A percentile compares a stretch with the other conserved stretches of the same genome.
phyloP scores from a whole-genome alignment of 2,797 vertebrate species.

The Peromyscus melanophrys region DNA sequence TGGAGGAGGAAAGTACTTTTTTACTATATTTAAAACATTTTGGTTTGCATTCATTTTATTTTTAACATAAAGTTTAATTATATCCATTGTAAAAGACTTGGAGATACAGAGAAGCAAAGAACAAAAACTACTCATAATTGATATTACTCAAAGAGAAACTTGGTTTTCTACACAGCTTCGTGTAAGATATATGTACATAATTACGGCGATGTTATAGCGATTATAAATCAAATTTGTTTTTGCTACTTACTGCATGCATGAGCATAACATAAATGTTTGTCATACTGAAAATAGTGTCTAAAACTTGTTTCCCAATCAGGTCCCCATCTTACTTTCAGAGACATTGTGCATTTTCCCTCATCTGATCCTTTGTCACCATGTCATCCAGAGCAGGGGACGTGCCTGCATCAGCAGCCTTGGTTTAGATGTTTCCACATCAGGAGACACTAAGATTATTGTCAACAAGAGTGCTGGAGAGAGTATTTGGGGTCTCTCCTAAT shows the following conservation, averaged over 20 bases:
- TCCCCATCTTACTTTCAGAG: not conserved
- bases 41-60: not conserved
- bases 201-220: slow-evolving; percentile 7
- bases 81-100: not conserved
- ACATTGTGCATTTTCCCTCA: not conserved
- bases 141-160: not conserved
- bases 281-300: slow-evolving; percentile 35
- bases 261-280: not conserved
- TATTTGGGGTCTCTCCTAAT: not conserved
- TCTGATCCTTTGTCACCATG: not conserved
- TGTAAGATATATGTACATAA: not conserved
- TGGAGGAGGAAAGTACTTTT: not conserved
- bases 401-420: not conserved
- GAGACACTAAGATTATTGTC: slow-evolving; percentile 2
- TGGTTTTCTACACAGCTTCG: not conserved
- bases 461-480: not conserved
- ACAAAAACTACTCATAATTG: not conserved
- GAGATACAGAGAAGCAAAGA: not conserved
- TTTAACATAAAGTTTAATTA: slow-evolving; percentile 17
- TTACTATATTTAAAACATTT: slow-evolving; percentile 48
- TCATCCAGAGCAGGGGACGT: not conserved
- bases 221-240: not conserved
- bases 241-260: not conserved
- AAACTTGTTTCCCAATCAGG: slow-evolving; percentile 20
- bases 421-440: not conserved